Conservation (phyloP, 2,113 vertebrate genomes). For the Corythornis vintsioides region DNA sequence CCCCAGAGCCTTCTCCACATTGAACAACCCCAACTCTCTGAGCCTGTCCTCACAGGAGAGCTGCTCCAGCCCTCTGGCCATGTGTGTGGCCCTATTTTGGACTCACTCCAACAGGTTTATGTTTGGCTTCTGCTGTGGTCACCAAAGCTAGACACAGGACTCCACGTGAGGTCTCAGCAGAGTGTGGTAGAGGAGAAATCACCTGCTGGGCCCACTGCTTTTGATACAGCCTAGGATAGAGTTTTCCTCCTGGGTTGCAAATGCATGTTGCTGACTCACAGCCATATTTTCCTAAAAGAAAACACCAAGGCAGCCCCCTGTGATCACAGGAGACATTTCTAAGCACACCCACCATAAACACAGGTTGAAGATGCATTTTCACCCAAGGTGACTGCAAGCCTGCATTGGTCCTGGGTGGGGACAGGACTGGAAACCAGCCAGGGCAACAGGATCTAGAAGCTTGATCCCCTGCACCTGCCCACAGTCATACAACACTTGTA, state of each 20-base stretch:
- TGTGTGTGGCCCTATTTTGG: neutral
- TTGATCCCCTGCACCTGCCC: neutral
- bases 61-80: neutral
- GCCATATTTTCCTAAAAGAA: neutral
- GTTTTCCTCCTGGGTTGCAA: neutral
- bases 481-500: neutral
- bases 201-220: neutral
- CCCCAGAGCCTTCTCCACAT: neutral
- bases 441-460: neutral
- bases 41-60: neutral
- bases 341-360: rapidly evolving
- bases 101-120: neutral
- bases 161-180: neutral
- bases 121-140: neutral
- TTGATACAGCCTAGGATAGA: neutral
- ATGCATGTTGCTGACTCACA: neutral
- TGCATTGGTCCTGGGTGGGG: too few relatives aligned
- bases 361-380: neutral
- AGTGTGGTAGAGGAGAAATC: neutral
- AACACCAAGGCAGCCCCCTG: too few relatives aligned
- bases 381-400: neutral
- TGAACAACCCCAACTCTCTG: neutral
- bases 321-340: neutral
- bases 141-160: neutral
- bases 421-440: neutral